Evolutionary conservation across 2,888 invertebrate genomes (phyloP).

Genomic region (Hydraecia micacea): DNA sequence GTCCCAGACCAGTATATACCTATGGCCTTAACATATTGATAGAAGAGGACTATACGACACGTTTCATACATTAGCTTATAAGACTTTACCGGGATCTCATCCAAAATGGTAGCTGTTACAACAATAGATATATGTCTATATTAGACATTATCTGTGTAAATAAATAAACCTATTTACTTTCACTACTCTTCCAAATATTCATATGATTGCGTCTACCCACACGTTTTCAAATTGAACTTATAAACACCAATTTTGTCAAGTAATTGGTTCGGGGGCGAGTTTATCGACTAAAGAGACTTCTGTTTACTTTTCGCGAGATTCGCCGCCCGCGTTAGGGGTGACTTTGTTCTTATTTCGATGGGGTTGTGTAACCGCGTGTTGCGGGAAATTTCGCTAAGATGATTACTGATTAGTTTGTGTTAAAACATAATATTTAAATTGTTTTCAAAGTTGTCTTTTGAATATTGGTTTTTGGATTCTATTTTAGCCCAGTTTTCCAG

Average conservation of each 20-base stretch:
- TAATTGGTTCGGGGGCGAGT: conserved; percentile 48
- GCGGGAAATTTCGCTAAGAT: conserved; percentile 21
- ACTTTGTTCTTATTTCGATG: conserved; percentile 33
- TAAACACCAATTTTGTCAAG: conserved; percentile 51
- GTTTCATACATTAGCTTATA: no score
- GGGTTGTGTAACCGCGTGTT: not conserved
- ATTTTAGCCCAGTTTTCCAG: conserved; percentile 14
- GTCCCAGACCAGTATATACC: no score
- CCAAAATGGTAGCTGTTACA: not conserved
- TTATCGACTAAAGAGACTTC: conserved; percentile 38
- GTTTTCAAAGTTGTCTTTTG: conserved; percentile 17
- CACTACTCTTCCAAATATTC: not conserved
- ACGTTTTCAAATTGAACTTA: conserved; percentile 40
- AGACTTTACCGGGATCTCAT: not conserved
- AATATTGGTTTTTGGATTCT: conserved; percentile 9
- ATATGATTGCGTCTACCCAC: conserved; percentile 12
- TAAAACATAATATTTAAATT: conserved; percentile 24
- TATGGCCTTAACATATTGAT: not conserved
- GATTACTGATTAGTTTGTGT: conserved; percentile 48
- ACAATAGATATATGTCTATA: no score
- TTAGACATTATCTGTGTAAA: not conserved
- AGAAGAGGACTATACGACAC: not conserved
- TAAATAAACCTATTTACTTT: not conserved
- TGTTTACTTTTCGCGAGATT: conserved; percentile 47
- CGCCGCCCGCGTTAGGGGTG: conserved; percentile 16